Conservation (phyloP, 1,140 invertebrate species). For the Brachionus plicatilis region DNA sequence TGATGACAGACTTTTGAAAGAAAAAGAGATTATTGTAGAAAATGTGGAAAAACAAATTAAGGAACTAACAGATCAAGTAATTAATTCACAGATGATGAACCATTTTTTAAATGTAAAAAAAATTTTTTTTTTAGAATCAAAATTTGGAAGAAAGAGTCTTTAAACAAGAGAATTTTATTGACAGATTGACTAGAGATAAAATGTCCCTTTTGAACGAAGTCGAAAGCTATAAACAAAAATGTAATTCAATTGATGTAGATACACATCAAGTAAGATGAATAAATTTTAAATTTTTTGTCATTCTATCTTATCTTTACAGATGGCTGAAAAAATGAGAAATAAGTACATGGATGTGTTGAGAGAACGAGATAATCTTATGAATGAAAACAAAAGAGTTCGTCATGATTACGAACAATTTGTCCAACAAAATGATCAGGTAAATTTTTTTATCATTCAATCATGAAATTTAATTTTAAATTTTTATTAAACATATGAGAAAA, state of each 20-base stretch:
- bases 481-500: too few relatives aligned
- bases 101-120: not conserved
- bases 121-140: not conserved
- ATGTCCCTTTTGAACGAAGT: not conserved
- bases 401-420: conserved; percentile 28
- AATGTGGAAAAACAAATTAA: conserved; percentile 24
- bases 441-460: not conserved
- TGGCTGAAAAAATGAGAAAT: conserved; percentile 29
- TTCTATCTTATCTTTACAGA: not conserved
- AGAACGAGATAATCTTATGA: conserved; percentile 20
- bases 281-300: too few relatives aligned
- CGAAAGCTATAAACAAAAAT: conserved; percentile 35
- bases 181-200: conserved; percentile 30
- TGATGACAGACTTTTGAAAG: not conserved
- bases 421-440: conserved; percentile 36
- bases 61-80: not conserved
- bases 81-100: not conserved
- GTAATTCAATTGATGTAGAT: conserved; percentile 38
- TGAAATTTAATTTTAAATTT: not conserved
- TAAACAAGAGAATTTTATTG: conserved; percentile 35
- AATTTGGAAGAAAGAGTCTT: not conserved
- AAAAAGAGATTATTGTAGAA: not conserved
- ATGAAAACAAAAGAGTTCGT: conserved; percentile 21
- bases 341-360: conserved; percentile 21
- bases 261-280: not conserved